Percentiles rank a stretch among this genome's conserved stretches.
These are phyloP conservation scores for Psammodynastes pulverulentus DNA, from an alignment of 2,113 vertebrate genomes.

Conservation along the genomic window DNA sequence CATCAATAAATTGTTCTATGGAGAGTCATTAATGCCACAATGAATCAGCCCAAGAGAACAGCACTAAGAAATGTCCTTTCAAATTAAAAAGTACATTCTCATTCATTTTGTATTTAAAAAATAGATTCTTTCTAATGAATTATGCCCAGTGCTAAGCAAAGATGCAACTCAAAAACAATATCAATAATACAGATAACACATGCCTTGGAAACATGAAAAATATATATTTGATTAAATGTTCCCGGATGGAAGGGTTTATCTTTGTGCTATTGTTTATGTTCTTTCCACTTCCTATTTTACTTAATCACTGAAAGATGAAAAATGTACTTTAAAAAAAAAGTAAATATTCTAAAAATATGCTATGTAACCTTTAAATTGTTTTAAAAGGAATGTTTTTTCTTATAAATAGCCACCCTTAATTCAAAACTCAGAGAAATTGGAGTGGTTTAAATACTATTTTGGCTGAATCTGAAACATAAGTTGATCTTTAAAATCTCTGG, in stretches of 20 bases:
- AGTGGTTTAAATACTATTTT: slow-evolving; percentile 10
- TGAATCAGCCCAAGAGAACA: background rate
- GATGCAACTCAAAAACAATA: background rate
- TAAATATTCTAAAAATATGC: background rate
- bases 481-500: background rate
- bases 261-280: slow-evolving; percentile 1
- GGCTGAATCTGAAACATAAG: background rate
- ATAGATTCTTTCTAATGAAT: background rate
- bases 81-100: background rate
- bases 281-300: slow-evolving; percentile 17
- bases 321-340: background rate
- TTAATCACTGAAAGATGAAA: background rate
- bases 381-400: background rate
- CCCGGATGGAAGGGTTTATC: slow-evolving; percentile 17
- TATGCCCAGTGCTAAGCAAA: background rate
- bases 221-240: slow-evolving; percentile 24
- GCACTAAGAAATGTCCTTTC: background rate
- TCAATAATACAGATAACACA: background rate
- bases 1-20: background rate
- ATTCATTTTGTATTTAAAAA: background rate
- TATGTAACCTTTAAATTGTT: background rate
- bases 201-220: slow-evolving; percentile 2
- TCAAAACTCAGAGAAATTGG: background rate
- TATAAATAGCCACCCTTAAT: background rate
- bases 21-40: background rate